Percentiles rank a stretch among this genome's conserved stretches.
phyloP scores from a whole-genome alignment of 2,113 vertebrate genomes.

The Clinocottus analis region DNA sequence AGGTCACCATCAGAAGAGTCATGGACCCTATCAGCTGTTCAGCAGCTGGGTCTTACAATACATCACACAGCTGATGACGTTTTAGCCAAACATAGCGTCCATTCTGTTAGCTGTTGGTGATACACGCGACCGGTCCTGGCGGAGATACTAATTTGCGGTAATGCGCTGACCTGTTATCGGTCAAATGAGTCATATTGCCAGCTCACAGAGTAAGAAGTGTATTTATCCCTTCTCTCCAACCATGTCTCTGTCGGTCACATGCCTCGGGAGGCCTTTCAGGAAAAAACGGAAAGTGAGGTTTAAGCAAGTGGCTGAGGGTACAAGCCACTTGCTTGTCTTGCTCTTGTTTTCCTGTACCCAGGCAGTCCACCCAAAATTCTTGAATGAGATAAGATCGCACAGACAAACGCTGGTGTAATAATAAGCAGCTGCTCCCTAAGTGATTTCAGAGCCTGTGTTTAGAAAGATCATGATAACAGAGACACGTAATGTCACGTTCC shows the following conservation, averaged over 20 bases:
- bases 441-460: slow-evolving; percentile 77
- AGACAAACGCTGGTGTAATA: slow-evolving; percentile 79
- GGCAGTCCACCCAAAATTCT: slow-evolving; percentile 62
- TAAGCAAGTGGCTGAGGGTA: slow-evolving; percentile 47
- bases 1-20: too few relatives aligned
- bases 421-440: slow-evolving; percentile 80
- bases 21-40: too few relatives aligned
- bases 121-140: neutral
- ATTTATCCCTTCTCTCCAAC: neutral
- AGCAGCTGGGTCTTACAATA: too few relatives aligned
- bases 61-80: neutral
- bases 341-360: slow-evolving; percentile 66
- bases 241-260: slow-evolving; percentile 22
- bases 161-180: neutral
- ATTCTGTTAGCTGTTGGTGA: neutral
- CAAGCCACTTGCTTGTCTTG: slow-evolving; percentile 59
- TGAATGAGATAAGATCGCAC: slow-evolving; percentile 81
- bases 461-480: slow-evolving; percentile 74
- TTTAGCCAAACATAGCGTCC: neutral
- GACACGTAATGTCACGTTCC: slow-evolving; percentile 59
- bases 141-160: neutral
- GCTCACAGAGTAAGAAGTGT: neutral
- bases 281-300: slow-evolving; percentile 56
- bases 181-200: neutral
- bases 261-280: slow-evolving; percentile 29